These are phyloP conservation scores for Rousettus leschenaultii DNA, from an alignment of 2,113 vertebrate species.

Conservation along the genomic window DNA sequence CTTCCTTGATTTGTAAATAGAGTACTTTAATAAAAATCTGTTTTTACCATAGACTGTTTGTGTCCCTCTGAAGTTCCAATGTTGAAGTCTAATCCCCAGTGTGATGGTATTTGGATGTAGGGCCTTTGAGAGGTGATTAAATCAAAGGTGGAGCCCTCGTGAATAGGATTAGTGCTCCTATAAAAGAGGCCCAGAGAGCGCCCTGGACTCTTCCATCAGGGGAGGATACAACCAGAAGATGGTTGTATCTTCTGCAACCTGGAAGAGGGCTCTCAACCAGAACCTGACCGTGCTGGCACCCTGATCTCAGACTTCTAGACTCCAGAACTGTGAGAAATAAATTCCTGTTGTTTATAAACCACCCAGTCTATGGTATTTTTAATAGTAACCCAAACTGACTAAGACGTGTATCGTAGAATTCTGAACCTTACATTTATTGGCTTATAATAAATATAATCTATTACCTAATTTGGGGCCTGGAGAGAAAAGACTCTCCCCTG, in stretches of 20 bases:
- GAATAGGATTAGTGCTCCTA: not conserved
- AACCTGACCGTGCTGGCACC: not conserved
- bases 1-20: not conserved
- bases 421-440: not conserved
- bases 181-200: not conserved
- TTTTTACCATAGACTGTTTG: not conserved
- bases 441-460: not conserved
- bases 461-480: not conserved
- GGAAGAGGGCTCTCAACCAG: not conserved
- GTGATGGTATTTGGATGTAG: not conserved
- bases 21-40: not conserved
- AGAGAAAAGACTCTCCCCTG: not conserved
- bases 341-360: not conserved
- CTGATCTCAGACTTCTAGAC: not conserved
- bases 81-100: not conserved
- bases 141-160: not conserved
- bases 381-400: not conserved
- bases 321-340: not conserved
- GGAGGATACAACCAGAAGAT: not conserved
- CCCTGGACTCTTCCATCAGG: not conserved
- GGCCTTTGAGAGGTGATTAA: not conserved
- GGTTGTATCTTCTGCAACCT: not conserved
- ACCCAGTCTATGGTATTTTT: not conserved
- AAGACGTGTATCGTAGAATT: not conserved
- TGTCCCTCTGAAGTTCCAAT: not conserved